These are phyloP conservation scores for Neolamprologus modestus DNA, from an alignment of 2,113 vertebrate genomes.

Conservation along the genomic window DNA sequence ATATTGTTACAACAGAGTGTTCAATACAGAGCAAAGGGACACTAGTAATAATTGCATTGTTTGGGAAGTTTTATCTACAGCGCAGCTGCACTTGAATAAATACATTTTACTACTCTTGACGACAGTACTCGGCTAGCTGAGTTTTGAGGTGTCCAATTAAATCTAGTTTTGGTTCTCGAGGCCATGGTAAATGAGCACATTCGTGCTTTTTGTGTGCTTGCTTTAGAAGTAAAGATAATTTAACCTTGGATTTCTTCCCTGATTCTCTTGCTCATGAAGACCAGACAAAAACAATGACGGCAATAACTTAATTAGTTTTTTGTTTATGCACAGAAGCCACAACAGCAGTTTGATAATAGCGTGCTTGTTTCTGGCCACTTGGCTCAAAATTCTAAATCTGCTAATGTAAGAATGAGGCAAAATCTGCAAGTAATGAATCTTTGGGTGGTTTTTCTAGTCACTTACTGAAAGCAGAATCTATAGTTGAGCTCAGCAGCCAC, in stretches of 20 bases:
- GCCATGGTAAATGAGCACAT: neutral
- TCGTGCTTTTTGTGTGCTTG: neutral
- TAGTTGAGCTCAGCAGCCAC: neutral
- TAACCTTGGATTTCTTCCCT: neutral
- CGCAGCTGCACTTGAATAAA: neutral
- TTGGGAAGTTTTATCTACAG: slow-evolving; percentile 22
- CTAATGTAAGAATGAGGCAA: neutral
- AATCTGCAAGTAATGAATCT: neutral
- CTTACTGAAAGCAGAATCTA: neutral
- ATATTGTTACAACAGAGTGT: slow-evolving; percentile 21
- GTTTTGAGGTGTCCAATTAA: neutral
- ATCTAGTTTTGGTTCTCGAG: neutral
- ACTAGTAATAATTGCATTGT: slow-evolving; percentile 15
- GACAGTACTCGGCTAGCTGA: neutral
- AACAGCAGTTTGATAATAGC: neutral
- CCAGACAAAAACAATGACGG: neutral
- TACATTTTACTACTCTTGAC: neutral
- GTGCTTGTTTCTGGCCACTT: neutral
- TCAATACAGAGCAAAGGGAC: neutral
- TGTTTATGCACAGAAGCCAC: neutral
- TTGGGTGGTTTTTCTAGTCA: neutral
- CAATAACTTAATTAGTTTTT: neutral
- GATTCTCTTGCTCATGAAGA: neutral
- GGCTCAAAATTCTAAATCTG: neutral
- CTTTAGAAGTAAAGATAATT: neutral